phyloP scores from a whole-genome alignment of 1,140 invertebrate genomes.

The Papilio dardanus region DNA sequence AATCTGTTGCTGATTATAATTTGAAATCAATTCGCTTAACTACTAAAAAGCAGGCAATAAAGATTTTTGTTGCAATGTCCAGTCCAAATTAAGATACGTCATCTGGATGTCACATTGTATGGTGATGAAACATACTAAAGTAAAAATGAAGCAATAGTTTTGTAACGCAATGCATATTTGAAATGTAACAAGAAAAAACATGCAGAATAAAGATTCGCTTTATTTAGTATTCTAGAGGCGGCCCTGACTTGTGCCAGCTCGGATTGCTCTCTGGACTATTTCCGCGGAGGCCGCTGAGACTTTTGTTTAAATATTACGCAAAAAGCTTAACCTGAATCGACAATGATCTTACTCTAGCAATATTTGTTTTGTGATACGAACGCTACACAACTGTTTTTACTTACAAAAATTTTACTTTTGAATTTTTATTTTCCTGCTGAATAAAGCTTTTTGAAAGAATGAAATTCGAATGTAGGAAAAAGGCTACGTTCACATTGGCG shows the following conservation, averaged over 20 bases:
- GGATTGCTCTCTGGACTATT: conserved; percentile 35
- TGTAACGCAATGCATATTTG: conserved; percentile 15
- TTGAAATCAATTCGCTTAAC: too few relatives aligned
- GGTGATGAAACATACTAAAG: background rate
- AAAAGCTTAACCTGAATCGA: conserved; percentile 36
- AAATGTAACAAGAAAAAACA: conserved; percentile 22
- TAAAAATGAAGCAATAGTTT: background rate
- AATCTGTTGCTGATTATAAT: too few relatives aligned
- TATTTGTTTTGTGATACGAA: conserved; percentile 18
- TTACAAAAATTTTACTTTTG: background rate
- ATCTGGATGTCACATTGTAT: background rate
- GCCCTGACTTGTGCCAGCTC: conserved; percentile 21
- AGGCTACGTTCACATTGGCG: too few relatives aligned
- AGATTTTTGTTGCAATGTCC: too few relatives aligned
- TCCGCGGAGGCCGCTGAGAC: conserved; percentile 32
- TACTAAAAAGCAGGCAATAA: too few relatives aligned
- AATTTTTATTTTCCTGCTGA: background rate
- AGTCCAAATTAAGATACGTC: background rate
- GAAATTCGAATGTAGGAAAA: background rate
- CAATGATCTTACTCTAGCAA: conserved; percentile 23
- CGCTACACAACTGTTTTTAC: background rate
- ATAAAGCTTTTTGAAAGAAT: background rate
- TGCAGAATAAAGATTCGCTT: conserved; percentile 7
- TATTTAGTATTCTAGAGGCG: conserved; percentile 33
- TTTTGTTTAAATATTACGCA: conserved; percentile 37